Conservation (phyloP, 2,888 invertebrate genomes). For the Pristionchus arcanus region DNA sequence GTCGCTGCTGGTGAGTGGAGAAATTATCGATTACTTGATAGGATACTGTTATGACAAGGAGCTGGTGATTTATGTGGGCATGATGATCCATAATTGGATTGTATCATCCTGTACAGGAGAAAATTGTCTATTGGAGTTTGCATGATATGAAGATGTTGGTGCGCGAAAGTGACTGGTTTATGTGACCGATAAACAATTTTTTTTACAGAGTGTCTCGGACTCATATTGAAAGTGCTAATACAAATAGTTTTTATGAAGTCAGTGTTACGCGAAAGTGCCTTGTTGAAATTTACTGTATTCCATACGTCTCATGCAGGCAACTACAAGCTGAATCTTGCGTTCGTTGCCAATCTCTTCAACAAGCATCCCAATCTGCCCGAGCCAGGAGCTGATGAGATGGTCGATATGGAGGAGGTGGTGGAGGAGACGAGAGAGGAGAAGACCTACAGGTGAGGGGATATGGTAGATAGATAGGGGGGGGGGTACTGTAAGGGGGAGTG, state of each 20-base stretch:
- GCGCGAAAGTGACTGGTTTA: not conserved
- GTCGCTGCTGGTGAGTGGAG: constrained; percentile 87
- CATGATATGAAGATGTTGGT: no score
- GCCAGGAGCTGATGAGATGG: constrained; percentile 75
- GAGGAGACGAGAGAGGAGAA: constrained; percentile 79
- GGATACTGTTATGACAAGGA: not conserved
- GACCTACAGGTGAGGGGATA: constrained; percentile 88
- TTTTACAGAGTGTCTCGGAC: not conserved
- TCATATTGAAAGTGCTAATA: not conserved
- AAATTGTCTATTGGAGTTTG: no score
- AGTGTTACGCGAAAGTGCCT: not conserved
- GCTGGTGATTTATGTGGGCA: no score
- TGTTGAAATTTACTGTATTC: no score
- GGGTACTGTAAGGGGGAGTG: not conserved
- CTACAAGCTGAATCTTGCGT: constrained; percentile 97
- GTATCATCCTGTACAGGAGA: no score
- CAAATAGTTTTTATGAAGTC: not conserved
- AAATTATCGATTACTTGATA: not conserved
- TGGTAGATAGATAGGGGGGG: constrained; percentile 88
- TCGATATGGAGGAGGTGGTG: constrained; percentile 70
- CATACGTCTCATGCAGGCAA: constrained; percentile 86
- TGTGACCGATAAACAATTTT: no score
- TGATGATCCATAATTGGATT: no score
- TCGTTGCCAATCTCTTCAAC: constrained; percentile 98
- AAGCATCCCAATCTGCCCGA: constrained; percentile 94